Conservation (phyloP, 2,113 vertebrate genomes). For the Pimephales promelas region DNA sequence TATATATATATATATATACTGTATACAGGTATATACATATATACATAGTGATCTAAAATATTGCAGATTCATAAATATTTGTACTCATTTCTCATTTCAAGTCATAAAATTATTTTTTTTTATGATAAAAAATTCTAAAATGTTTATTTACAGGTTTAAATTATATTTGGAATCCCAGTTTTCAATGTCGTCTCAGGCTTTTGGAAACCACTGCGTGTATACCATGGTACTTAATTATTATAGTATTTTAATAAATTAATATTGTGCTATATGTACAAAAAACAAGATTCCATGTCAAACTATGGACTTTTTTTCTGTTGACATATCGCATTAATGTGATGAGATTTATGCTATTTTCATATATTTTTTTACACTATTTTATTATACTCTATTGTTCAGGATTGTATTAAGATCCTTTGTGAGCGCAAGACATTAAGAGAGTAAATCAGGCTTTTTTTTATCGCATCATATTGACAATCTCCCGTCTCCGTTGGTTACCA, state of each 20-base stretch:
- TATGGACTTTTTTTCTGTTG: background rate
- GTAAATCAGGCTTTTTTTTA: constrained; percentile 25
- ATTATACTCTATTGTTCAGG: background rate
- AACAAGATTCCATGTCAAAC: background rate
- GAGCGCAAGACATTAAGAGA: background rate
- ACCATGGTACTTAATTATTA: background rate
- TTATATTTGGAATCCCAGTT: background rate
- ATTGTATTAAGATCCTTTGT: background rate
- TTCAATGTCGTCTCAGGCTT: background rate
- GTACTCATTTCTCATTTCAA: too few species aligned
- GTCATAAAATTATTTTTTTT: too few species aligned
- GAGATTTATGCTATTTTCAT: background rate
- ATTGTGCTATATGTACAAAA: background rate
- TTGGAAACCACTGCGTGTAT: background rate
- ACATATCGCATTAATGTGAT: background rate
- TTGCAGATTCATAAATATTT: too few species aligned
- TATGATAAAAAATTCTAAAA: background rate
- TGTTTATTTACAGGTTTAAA: background rate
- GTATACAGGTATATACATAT: too few species aligned
- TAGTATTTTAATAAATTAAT: background rate
- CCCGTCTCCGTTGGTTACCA: constrained; percentile 30
- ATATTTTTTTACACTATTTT: background rate
- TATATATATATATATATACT: too few species aligned
- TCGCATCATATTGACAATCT: constrained; percentile 33
- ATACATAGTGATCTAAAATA: too few species aligned